A percentile compares a stretch with the other conserved stretches of the same genome.
Conservation (phyloP, 2,113 vertebrate species). For the Barbus barbus region DNA sequence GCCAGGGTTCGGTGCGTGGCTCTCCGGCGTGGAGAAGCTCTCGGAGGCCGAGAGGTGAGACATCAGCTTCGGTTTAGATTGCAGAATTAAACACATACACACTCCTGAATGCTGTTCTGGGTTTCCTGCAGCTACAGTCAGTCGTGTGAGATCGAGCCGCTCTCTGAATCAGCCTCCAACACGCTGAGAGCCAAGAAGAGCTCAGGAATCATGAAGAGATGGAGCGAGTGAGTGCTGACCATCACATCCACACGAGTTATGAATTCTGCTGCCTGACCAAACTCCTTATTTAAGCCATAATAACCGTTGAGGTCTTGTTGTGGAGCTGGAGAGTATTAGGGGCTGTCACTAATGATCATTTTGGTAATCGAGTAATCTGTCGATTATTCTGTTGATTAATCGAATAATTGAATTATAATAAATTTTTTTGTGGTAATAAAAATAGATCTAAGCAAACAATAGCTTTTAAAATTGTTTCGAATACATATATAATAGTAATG, state of each 20-base stretch:
- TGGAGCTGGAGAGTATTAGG: too few relatives aligned
- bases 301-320: too few relatives aligned
- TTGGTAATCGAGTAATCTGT: too few relatives aligned
- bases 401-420: too few relatives aligned
- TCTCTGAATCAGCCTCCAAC: constrained; percentile 93
- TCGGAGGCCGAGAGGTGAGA: constrained; percentile 89
- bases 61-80: neutral
- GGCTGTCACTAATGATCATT: too few relatives aligned
- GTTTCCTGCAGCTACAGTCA: constrained; percentile 83
- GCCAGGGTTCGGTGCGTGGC: constrained; percentile 86
- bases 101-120: neutral
- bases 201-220: constrained; percentile 93
- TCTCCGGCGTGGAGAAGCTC: constrained; percentile 83
- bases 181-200: constrained; percentile 91
- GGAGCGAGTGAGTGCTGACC: constrained; percentile 91
- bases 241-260: neutral
- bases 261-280: neutral
- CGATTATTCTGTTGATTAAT: too few relatives aligned
- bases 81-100: neutral
- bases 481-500: too few relatives aligned
- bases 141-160: constrained; percentile 94
- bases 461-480: too few relatives aligned
- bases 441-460: too few relatives aligned
- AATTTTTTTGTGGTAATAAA: too few relatives aligned
- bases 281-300: neutral